Base-by-base conservation (phyloP, 2,113 vertebrate genomes). In the Eudyptes chrysolophus region DNA sequence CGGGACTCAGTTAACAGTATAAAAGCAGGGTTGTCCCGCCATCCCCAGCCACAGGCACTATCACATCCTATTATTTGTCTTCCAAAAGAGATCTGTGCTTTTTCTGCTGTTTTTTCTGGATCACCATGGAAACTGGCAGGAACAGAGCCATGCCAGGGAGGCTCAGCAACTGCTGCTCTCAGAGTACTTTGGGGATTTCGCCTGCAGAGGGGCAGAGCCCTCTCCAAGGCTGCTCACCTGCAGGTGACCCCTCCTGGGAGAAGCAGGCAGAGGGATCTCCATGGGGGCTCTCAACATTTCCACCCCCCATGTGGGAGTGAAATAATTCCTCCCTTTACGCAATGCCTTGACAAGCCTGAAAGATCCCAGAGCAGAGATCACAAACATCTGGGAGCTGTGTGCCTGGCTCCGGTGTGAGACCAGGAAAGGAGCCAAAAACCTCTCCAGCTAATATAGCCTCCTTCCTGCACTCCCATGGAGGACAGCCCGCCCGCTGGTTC, bases 311-410 rank as follows among this genome's bases (percentile, higher is more conserved):
- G 15, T 54, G 52, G 76, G 87, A 76, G 72, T 78, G 60, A 95
- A 95, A 87, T 91, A 87, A 88, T 82, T 93, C 52, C 36, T 89
- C 40, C 68, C 40, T 85, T 93, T 87, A 86, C 4, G 18, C 36
- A 84, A 75, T 5, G 26, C 38, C 36, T 91, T 95, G 90, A 95
- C 90, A 96, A 95, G 64, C 46, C 87, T 96, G 89, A 97, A 94
- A 94, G 71, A 95, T 92, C 51, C 34, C 90, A 96, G 84, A 96
- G 77, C 58, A 96, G 62, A 74, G 64, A 84, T 91, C 95, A 71
- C 92, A 91, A 80, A 89, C n/a, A 87, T 83, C 68, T 92, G 88
- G 49, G 57, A 96, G 57, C 54, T 86, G 69, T 84, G 85, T 90
- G 85, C 93, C 92, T 93, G 84, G 84, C 68, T 72, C 74, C 13